phyloP scores from a whole-genome alignment of 2,797 vertebrate genomes.

The Amazona ochrocephala region DNA sequence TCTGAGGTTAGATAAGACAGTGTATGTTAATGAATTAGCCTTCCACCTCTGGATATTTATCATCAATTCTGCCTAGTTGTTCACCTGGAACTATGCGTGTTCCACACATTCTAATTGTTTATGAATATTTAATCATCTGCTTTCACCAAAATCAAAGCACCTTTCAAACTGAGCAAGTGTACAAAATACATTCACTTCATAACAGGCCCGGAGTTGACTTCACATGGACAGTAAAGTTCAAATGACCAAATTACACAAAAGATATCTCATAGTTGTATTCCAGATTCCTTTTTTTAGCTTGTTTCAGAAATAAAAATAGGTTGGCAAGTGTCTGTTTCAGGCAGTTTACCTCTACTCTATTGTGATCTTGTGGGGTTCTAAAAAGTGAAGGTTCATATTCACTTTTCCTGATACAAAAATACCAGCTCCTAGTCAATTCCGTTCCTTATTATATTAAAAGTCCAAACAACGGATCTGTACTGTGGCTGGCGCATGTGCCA shows the following conservation, averaged over 20 bases:
- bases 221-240: background rate
- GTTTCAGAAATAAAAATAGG: background rate
- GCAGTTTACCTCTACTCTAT: too few species aligned
- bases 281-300: background rate
- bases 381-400: background rate
- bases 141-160: background rate
- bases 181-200: background rate
- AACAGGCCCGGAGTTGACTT: background rate
- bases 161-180: background rate
- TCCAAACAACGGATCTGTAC: too few species aligned
- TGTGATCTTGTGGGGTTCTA: background rate
- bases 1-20: background rate
- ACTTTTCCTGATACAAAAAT: background rate
- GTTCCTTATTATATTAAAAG: too few species aligned
- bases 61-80: background rate
- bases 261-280: background rate
- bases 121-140: background rate
- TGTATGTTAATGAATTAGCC: background rate
- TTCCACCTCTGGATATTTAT: background rate
- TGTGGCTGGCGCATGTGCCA: too few species aligned
- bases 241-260: background rate
- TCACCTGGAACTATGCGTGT: background rate
- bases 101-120: background rate
- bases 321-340: background rate
- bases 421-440: background rate